Conservation (phyloP, 2,888 invertebrate genomes). For the Dermolepida albohirtum region DNA sequence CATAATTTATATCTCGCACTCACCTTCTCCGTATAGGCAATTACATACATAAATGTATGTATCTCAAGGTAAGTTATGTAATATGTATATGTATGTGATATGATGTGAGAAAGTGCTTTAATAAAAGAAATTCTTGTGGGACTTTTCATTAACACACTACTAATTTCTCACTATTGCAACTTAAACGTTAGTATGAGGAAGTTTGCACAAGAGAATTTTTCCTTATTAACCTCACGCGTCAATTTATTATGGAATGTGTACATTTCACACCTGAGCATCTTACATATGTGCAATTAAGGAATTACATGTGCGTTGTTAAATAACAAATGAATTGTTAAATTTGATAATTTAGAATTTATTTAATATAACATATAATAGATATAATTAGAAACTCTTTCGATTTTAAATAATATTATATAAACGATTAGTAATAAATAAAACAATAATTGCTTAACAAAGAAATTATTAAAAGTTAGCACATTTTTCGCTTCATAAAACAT, state of each 20-base stretch:
- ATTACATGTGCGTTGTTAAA: constrained; percentile 4
- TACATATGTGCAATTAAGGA: not conserved
- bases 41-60: too few species aligned
- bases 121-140: constrained; percentile 33
- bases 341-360: too few species aligned
- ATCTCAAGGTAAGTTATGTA: constrained; percentile 29
- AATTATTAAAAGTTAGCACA: too few species aligned
- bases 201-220: constrained; percentile 32
- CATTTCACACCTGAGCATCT: constrained; percentile 7
- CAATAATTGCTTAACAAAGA: too few species aligned
- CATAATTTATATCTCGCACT: too few species aligned
- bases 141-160: constrained; percentile 20
- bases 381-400: not conserved
- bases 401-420: constrained; percentile 8
- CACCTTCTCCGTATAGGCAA: not conserved
- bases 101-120: constrained; percentile 24
- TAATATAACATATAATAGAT: too few species aligned
- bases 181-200: constrained; percentile 22
- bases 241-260: constrained; percentile 2
- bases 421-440: too few species aligned
- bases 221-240: constrained; percentile 25
- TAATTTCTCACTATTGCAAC: constrained; percentile 16
- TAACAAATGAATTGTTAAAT: too few species aligned
- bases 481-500: too few species aligned
- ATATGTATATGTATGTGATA: not conserved